Evolutionary conservation across 2,888 invertebrate genomes (phyloP).

Genomic region (Sceliomorpha sp.): DNA sequence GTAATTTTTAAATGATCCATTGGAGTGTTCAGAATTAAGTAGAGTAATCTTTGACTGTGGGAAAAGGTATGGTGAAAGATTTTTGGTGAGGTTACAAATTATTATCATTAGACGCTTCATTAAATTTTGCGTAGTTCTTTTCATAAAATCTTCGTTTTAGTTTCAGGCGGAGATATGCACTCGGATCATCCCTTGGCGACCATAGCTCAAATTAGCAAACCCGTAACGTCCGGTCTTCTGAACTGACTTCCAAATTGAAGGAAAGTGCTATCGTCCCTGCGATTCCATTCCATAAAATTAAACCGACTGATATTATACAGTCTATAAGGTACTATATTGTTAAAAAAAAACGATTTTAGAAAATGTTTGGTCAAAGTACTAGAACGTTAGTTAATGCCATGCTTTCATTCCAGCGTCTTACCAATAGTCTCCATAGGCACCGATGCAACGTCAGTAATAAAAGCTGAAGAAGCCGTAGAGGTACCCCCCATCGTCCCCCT

Average conservation of each 20-base stretch:
- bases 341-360: too few species aligned
- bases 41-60: slow-evolving; percentile 36
- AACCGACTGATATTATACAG: slow-evolving; percentile 71
- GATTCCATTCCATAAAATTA: slow-evolving; percentile 75
- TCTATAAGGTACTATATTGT: slow-evolving; percentile 69
- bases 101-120: background rate
- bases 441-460: slow-evolving; percentile 81
- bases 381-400: slow-evolving; percentile 32
- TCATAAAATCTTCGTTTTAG: too few species aligned
- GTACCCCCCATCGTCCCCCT: slow-evolving; percentile 82
- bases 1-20: too few species aligned
- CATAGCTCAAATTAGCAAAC: slow-evolving; percentile 72
- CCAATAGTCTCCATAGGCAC: slow-evolving; percentile 73
- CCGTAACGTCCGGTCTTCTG: slow-evolving; percentile 72
- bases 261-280: slow-evolving; percentile 76
- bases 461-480: slow-evolving; percentile 89
- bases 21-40: slow-evolving; percentile 15
- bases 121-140: too few species aligned
- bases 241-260: slow-evolving; percentile 77
- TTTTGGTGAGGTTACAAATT: background rate
- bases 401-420: slow-evolving; percentile 57
- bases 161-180: slow-evolving; percentile 49
- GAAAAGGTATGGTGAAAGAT: background rate
- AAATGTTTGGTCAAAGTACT: too few species aligned
- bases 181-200: slow-evolving; percentile 63